These are phyloP conservation scores for Pungitius pungitius DNA, from an alignment of 2,113 vertebrate genomes.

Conservation along the genomic window DNA sequence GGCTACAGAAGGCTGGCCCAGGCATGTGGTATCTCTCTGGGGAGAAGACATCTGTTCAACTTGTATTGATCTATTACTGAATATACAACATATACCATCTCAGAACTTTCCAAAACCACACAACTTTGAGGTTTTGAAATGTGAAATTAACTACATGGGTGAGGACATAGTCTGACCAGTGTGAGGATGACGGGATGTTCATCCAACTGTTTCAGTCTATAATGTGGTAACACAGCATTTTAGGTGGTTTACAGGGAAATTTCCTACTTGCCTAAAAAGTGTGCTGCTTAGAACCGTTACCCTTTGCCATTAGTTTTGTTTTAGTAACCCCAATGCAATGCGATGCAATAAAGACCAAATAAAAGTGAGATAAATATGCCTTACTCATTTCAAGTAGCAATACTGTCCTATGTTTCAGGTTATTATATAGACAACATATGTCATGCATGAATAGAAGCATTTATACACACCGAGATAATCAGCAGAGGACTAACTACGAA, in stretches of 20 bases:
- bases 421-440: neutral
- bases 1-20: too few relatives aligned
- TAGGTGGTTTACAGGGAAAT: neutral
- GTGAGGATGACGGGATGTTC: neutral
- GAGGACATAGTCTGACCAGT: neutral
- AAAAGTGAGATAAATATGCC: neutral
- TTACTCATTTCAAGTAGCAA: neutral
- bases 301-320: neutral
- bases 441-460: neutral
- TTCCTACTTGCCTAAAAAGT: neutral
- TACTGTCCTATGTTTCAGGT: neutral
- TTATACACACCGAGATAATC: neutral
- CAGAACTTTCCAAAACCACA: neutral
- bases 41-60: neutral
- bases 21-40: neutral
- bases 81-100: neutral
- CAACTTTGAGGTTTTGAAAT: neutral
- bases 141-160: neutral
- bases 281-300: neutral
- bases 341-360: neutral
- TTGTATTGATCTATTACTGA: neutral
- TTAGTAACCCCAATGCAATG: neutral
- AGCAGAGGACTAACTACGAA: neutral
- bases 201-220: too few relatives aligned
- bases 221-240: neutral